phyloP scores from a whole-genome alignment of 2,113 vertebrate species.

The Chlamydotis undulata region DNA sequence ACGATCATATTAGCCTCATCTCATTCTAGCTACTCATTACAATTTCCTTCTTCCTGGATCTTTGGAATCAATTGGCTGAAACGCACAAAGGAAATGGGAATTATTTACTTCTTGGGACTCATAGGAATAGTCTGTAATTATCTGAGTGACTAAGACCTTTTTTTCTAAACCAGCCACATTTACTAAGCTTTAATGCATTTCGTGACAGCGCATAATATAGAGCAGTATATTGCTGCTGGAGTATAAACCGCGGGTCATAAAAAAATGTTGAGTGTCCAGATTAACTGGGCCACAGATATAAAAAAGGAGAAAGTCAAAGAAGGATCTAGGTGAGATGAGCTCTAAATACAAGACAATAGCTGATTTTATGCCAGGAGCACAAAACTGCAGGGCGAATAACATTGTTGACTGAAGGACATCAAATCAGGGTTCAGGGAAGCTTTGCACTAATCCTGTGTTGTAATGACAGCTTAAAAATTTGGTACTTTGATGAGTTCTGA shows the following conservation, averaged over 20 bases:
- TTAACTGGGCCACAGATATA: neutral
- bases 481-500: slow-evolving; percentile 87
- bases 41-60: neutral
- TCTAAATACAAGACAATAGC: neutral
- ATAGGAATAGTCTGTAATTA: neutral
- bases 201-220: neutral
- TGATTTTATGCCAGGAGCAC: slow-evolving; percentile 33
- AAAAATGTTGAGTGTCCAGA: neutral
- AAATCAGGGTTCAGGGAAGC: slow-evolving; percentile 70
- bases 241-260: neutral
- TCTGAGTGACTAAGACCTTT: neutral
- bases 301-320: neutral
- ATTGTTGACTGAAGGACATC: slow-evolving; percentile 36
- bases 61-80: neutral
- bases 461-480: slow-evolving; percentile 84
- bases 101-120: neutral
- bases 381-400: neutral
- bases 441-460: slow-evolving; percentile 85
- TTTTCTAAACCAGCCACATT: neutral
- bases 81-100: neutral
- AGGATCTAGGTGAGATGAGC: slow-evolving; percentile 42
- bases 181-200: neutral
- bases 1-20: neutral
- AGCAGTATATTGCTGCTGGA: neutral
- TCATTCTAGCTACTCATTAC: neutral